Base-by-base conservation (phyloP, 1,140 invertebrate species). In the Ylistrum balloti region DNA sequence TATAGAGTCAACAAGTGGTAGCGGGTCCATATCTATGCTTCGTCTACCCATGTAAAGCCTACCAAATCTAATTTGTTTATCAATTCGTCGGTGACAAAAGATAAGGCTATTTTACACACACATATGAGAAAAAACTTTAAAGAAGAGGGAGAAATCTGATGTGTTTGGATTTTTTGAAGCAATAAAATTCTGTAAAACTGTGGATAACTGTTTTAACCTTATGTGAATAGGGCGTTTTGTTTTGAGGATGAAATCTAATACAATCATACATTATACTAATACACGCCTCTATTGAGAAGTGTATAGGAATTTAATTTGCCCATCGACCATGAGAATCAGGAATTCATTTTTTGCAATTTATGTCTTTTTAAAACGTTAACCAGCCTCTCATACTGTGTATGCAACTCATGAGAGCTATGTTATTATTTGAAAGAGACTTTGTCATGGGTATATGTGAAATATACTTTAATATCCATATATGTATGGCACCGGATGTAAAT, bases 271-370 rank as follows among this genome's bases (percentile, higher is more conserved):
- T 74, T 74, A 74, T n/a, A 74, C 56, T 28, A 5, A 74, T 74
- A 74, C 22, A 74, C 56, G 56, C 56, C 56, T 74, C 56, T 74
- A 74, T 74, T 74, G 56, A 74, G n/a, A n/a, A 74, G 56, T 74
- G 56, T 74, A 28, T 74, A 74, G 56, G 56, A 74, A 74, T 74
- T 74, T 74, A 74, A 74, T 74, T 28, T 74, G 56, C 28, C 28
- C 56, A 74, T 74, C 56, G 56, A 74, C 56, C 56, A 74, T 74
- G 56, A 74, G 56, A 74, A 74, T 74, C n/a, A 3, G 56, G n/a
- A 74, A 74, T 74, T 74, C 56, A 74, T 74, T 74, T 74, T 74
- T 74, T 74, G 56, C 56, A 74, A 74, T 74, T 74, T 74, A 74
- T 74, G 56, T 74, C 5, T 74, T 74, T 56, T 74, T 74, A 74